phyloP scores from a whole-genome alignment of 2,113 vertebrate genomes.

The Pogona vitticeps region DNA sequence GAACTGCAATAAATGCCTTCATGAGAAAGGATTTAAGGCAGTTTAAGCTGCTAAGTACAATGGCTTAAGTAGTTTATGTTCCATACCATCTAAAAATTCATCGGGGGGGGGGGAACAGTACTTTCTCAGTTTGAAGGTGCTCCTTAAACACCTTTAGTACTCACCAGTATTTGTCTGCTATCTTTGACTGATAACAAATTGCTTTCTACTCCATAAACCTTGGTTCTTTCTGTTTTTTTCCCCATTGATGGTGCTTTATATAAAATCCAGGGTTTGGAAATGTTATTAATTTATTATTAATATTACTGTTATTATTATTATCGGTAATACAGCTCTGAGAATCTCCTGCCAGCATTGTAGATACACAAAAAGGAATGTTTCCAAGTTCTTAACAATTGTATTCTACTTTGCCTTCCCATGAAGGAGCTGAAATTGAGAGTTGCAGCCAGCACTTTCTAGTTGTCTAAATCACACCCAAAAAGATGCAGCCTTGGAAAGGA shows the following conservation, averaged over 20 bases:
- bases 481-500: slow-evolving; percentile 9
- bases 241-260: not conserved
- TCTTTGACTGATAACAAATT: not conserved
- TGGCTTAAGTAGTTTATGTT: not conserved
- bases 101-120: not conserved
- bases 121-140: slow-evolving; percentile 30
- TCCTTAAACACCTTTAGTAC: not conserved
- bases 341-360: too few relatives aligned
- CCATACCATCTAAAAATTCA: not conserved
- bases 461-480: slow-evolving; percentile 2
- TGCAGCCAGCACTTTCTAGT: slow-evolving; percentile 14
- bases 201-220: slow-evolving; percentile 12
- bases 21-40: not conserved
- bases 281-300: too few relatives aligned
- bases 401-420: slow-evolving; percentile 31
- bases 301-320: too few relatives aligned
- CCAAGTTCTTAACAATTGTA: not conserved
- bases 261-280: not conserved
- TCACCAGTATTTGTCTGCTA: not conserved
- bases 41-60: not conserved
- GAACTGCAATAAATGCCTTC: not conserved
- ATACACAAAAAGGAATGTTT: too few relatives aligned
- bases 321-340: too few relatives aligned
- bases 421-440: slow-evolving; percentile 13
- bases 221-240: slow-evolving; percentile 20